Conservation (phyloP, 2,797 vertebrate species). For the Microtus agrestis region DNA sequence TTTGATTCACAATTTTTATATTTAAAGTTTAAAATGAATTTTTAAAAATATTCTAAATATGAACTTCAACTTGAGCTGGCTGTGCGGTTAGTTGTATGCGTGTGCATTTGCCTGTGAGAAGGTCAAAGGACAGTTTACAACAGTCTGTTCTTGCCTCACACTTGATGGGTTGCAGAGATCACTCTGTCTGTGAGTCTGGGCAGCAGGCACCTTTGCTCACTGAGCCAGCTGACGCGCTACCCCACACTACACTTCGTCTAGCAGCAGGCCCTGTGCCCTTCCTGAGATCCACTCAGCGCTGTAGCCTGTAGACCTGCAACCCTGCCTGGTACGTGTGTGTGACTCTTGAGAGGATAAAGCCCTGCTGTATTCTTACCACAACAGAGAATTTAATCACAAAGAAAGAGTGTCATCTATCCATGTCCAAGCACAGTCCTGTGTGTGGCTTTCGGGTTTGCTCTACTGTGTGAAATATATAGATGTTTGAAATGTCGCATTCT, state of each 20-base stretch:
- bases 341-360: not conserved
- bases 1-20: not conserved
- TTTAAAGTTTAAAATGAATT: not conserved
- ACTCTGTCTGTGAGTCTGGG: not conserved
- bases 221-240: not conserved
- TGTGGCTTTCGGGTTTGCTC: not conserved
- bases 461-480: not conserved
- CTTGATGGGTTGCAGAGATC: not conserved
- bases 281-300: not conserved
- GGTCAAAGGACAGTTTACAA: not conserved
- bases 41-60: not conserved
- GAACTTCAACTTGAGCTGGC: not conserved
- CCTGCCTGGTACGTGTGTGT: not conserved
- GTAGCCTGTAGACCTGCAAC: not conserved
- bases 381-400: not conserved
- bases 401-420: not conserved
- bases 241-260: not conserved
- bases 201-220: not conserved
- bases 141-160: not conserved
- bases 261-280: not conserved
- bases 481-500: not conserved
- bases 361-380: not conserved
- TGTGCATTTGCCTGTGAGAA: fast-evolving
- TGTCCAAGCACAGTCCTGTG: not conserved
- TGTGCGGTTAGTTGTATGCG: not conserved